Conservation (phyloP, 1,140 invertebrate species). For the Diploscapter pachys region DNA sequence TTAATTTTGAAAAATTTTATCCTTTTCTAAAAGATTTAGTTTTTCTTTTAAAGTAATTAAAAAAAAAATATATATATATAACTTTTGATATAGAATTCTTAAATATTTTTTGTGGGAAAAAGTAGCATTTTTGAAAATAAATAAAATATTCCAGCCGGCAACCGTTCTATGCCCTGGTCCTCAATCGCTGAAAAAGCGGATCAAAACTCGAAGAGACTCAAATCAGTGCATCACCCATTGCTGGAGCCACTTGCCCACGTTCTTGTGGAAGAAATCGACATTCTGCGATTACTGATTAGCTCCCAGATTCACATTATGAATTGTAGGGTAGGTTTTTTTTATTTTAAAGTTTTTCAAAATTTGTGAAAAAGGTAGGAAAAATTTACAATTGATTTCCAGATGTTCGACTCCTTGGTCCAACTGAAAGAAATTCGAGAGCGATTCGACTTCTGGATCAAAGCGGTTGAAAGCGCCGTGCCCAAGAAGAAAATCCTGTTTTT, state of each 20-base stretch:
- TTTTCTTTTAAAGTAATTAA: not conserved
- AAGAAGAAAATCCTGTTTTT: not conserved
- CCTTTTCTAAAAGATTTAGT: not conserved
- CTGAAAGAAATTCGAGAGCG: constrained; percentile 1
- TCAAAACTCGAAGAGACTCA: not conserved
- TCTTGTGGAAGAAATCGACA: not conserved
- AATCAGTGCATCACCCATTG: not conserved
- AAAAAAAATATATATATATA: not conserved
- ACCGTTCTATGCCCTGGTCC: not conserved
- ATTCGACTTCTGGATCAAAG: not conserved
- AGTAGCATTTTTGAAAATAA: no score
- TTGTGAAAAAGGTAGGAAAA: not conserved
- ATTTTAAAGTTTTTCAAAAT: not conserved
- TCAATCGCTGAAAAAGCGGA: not conserved
- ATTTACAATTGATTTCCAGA: not conserved
- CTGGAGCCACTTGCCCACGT: no score
- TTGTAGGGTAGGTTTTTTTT: not conserved
- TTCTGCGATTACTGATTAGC: not conserved
- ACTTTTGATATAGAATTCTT: not conserved
- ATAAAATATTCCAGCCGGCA: not conserved
- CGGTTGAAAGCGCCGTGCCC: not conserved
- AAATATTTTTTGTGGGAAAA: not conserved
- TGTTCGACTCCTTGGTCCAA: not conserved
- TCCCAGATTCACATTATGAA: not conserved
- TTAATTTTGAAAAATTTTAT: not conserved